phyloP scores from a whole-genome alignment of 2,797 vertebrate genomes.

The Borostomias antarcticus region DNA sequence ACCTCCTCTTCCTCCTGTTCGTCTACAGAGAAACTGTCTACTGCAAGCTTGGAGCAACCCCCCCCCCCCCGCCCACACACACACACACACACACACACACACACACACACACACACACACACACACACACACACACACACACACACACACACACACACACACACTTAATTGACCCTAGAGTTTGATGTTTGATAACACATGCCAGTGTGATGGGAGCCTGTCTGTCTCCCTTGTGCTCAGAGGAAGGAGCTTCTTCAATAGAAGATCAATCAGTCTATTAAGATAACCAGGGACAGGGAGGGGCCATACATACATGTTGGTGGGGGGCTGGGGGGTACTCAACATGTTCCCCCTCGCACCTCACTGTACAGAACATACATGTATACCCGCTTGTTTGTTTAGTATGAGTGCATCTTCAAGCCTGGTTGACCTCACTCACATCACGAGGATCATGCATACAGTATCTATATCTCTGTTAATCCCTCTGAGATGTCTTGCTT shows the following conservation, averaged over 20 bases:
- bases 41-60: slow-evolving; percentile 73
- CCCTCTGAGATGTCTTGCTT: slow-evolving; percentile 53
- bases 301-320: no score
- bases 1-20: slow-evolving; percentile 34
- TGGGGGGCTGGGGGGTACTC: no score
- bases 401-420: no score
- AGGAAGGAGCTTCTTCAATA: slow-evolving; percentile 78
- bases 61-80: neutral
- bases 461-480: slow-evolving; percentile 53
- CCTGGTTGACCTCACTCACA: no score
- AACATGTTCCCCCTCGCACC: no score
- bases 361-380: no score
- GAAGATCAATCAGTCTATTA: slow-evolving; percentile 82
- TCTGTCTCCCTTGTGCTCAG: slow-evolving; percentile 79
- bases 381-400: no score
- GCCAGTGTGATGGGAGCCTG: slow-evolving; percentile 79
- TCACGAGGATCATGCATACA: neutral
- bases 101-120: slow-evolving; percentile 7
- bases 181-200: slow-evolving; percentile 83
- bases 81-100: neutral
- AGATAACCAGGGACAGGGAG: slow-evolving; percentile 79
- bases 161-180: slow-evolving; percentile 79
- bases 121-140: slow-evolving; percentile 31
- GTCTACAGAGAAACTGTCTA: slow-evolving; percentile 65
- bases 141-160: slow-evolving; percentile 17